phyloP scores from a whole-genome alignment of 2,113 vertebrate species.

The Vidua chalybeata region DNA sequence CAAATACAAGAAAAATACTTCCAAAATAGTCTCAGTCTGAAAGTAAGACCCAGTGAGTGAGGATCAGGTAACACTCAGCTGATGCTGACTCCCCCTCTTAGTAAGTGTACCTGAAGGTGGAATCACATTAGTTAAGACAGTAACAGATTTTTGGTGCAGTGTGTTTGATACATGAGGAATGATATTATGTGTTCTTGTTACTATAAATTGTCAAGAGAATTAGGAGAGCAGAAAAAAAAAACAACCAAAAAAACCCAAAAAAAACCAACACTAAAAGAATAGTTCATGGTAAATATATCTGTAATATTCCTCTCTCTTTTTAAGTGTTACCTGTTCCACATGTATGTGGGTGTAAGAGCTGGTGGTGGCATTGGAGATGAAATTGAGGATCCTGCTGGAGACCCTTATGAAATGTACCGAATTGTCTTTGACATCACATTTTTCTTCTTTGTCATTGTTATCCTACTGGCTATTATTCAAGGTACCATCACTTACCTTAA shows the following conservation, averaged over 20 bases:
- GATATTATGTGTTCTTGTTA: not conserved
- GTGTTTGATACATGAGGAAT: not conserved
- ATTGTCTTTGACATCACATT: constrained; percentile 99
- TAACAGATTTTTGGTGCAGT: not conserved
- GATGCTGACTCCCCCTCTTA: not conserved
- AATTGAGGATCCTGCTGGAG: constrained; percentile 97
- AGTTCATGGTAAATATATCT: not conserved
- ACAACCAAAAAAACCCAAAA: too few relatives aligned
- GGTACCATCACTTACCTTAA: constrained; percentile 70
- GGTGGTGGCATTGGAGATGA: constrained; percentile 97
- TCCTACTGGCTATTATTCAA: constrained; percentile 97
- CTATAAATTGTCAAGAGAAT: not conserved
- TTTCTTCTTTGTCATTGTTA: constrained; percentile 99
- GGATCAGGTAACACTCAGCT: not conserved
- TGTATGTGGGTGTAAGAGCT: constrained; percentile 97
- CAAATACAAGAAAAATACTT: not conserved
- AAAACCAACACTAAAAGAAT: not conserved
- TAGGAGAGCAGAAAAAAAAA: not conserved
- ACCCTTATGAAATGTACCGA: constrained; percentile 96
- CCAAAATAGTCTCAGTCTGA: not conserved
- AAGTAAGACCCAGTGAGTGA: not conserved
- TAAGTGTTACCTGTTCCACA: constrained; percentile 97
- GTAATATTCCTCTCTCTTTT: not conserved
- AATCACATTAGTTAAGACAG: not conserved
- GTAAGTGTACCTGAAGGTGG: not conserved